phyloP scores from a whole-genome alignment of 2,797 vertebrate species.

The Pseudochaenichthys georgianus region DNA sequence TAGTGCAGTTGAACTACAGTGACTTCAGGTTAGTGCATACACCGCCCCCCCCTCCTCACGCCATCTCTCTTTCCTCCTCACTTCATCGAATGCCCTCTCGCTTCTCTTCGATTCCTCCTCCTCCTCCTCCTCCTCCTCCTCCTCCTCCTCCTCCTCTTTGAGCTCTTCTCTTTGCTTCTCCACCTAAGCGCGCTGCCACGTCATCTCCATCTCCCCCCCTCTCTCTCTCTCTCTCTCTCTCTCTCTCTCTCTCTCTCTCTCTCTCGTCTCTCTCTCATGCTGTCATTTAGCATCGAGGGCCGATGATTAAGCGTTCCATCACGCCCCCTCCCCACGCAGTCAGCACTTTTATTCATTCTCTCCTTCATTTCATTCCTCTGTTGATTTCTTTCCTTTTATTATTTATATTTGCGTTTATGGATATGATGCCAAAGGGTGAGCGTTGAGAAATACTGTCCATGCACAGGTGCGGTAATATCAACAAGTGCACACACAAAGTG shows the following conservation, averaged over 20 bases:
- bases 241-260: constrained; percentile 41
- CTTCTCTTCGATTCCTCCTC: constrained; percentile 25
- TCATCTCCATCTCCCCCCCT: constrained; percentile 24
- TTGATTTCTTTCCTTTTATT: constrained; percentile 51
- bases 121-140: no score
- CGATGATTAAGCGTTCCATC: constrained; percentile 63
- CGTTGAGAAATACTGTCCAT: constrained; percentile 1
- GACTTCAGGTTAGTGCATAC: constrained; percentile 40
- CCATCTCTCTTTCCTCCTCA: constrained; percentile 35
- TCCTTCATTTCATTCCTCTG: constrained; percentile 52
- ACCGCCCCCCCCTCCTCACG: constrained; percentile 10
- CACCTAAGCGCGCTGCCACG: constrained; percentile 6
- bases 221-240: constrained; percentile 43
- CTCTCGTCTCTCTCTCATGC: constrained; percentile 37
- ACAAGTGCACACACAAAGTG: constrained; percentile 32
- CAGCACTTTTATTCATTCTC: constrained; percentile 64
- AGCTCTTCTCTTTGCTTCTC: constrained; percentile 20
- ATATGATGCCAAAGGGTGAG: constrained; percentile 35
- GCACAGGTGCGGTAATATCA: constrained; percentile 19
- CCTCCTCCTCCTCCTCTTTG: neutral
- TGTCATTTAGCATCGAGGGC: constrained; percentile 58
- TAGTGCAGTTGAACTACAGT: constrained; percentile 26
- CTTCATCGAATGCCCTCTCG: constrained; percentile 36
- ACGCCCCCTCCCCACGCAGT: constrained; percentile 26
- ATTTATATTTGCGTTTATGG: constrained; percentile 51